These are phyloP conservation scores for Eremobia ochroleuca DNA, from an alignment of 2,888 invertebrate genomes.

Conservation along the genomic window DNA sequence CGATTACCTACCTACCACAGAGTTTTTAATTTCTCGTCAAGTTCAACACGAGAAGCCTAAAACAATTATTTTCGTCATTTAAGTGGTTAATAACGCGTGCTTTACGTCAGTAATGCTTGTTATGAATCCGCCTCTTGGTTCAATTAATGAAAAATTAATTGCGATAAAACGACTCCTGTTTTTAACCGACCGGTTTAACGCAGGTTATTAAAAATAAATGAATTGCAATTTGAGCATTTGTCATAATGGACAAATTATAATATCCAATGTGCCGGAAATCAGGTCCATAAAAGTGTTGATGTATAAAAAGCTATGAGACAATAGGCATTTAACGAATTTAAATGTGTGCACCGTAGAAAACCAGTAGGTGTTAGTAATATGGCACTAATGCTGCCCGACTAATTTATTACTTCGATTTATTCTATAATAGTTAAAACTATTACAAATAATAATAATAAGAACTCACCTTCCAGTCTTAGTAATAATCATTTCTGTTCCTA, in stretches of 20 bases:
- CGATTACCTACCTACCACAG: conserved; percentile 84
- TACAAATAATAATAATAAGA: conserved; percentile 20
- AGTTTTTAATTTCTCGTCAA: conserved; percentile 78
- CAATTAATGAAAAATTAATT: conserved; percentile 59
- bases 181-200: conserved; percentile 41
- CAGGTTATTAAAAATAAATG: conserved; percentile 43
- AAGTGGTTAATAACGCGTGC: conserved; percentile 67
- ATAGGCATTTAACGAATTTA: conserved; percentile 35
- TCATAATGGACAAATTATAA: conserved; percentile 36
- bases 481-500: conserved; percentile 99
- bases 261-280: conserved; percentile 41
- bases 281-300: conserved; percentile 18
- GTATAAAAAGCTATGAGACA: conserved; percentile 17
- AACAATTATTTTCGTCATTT: conserved; percentile 68
- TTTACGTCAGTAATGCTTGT: conserved; percentile 63
- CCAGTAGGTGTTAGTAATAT: conserved; percentile 34
- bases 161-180: conserved; percentile 48
- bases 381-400: conserved; percentile 15
- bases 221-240: conserved; percentile 35
- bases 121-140: conserved; percentile 53
- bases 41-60: conserved; percentile 65
- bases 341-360: conserved; percentile 8
- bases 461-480: conserved; percentile 98
- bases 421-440: neutral
- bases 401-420: conserved; percentile 22